Evolutionary conservation across 1,140 invertebrate species (phyloP).

Genomic region (Apis laboriosa): DNA sequence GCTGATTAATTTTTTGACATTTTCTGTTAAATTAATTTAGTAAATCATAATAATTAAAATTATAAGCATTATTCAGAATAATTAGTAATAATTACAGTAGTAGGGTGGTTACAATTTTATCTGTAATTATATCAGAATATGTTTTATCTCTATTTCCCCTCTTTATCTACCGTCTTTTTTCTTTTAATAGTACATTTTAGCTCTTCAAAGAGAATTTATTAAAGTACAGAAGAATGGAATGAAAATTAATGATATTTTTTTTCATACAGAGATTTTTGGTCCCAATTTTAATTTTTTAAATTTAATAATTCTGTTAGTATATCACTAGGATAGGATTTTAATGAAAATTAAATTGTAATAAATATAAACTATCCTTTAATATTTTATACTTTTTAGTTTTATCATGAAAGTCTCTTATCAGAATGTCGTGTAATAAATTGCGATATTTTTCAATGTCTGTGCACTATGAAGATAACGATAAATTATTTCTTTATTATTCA

Average conservation of each 20-base stretch:
- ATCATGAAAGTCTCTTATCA: not conserved
- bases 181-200: not conserved
- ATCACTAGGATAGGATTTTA: no score
- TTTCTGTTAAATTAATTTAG: slow-evolving; percentile 24
- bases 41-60: slow-evolving; percentile 28
- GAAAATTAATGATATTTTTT: not conserved
- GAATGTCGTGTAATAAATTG: not conserved
- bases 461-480: not conserved
- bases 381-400: not conserved
- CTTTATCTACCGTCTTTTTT: not conserved
- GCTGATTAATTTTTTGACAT: not conserved
- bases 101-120: not conserved
- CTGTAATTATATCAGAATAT: not conserved
- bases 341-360: not conserved
- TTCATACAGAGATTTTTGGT: not conserved
- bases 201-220: not conserved
- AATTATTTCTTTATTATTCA: not conserved
- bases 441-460: not conserved
- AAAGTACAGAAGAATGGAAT: not conserved
- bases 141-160: not conserved
- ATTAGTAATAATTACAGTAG: slow-evolving; percentile 21
- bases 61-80: slow-evolving; percentile 1
- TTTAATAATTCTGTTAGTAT: no score
- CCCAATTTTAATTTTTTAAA: no score
- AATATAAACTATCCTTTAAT: not conserved